Evolutionary conservation across 1,140 invertebrate genomes (phyloP).

Genomic region (Micrasema longulum): DNA sequence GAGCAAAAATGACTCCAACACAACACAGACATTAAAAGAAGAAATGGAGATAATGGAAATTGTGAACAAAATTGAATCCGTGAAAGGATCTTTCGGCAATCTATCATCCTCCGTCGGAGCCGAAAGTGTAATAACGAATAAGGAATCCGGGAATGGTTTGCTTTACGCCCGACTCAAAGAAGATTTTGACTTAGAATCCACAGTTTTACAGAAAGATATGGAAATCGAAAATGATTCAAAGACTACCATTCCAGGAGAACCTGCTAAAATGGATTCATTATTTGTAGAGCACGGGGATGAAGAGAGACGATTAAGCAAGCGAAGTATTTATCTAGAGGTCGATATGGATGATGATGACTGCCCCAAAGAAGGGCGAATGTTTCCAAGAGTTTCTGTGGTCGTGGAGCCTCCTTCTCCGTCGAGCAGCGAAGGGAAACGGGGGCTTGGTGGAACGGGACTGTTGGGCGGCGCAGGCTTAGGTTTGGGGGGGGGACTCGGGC

Average conservation of each 20-base stretch:
- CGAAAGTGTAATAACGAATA: slow-evolving; percentile 46
- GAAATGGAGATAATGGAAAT: slow-evolving; percentile 42
- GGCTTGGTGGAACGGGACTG: slow-evolving; percentile 24
- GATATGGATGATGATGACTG: slow-evolving; percentile 41
- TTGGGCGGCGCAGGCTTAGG: slow-evolving; percentile 26
- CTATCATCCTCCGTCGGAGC: slow-evolving; percentile 45
- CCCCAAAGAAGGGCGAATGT: slow-evolving; percentile 55
- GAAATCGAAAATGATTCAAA: slow-evolving; percentile 41
- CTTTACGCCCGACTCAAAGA: slow-evolving; percentile 30
- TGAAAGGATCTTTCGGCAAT: slow-evolving; percentile 50
- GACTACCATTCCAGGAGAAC: slow-evolving; percentile 53
- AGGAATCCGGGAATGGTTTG: slow-evolving; percentile 29
- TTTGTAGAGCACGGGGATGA: slow-evolving; percentile 23
- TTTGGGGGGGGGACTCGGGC: slow-evolving; percentile 38
- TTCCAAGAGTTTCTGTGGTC: slow-evolving; percentile 76
- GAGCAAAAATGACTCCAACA: slow-evolving; percentile 40
- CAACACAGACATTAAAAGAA: slow-evolving; percentile 44
- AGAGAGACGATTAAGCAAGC: slow-evolving; percentile 42
- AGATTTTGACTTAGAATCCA: slow-evolving; percentile 37
- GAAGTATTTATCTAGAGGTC: slow-evolving; percentile 41
- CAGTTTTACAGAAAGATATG: slow-evolving; percentile 56
- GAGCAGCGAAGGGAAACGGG: slow-evolving; percentile 62
- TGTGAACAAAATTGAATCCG: slow-evolving; percentile 35
- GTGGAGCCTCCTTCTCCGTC: slow-evolving; percentile 78
- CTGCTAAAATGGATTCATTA: slow-evolving; percentile 50